Percentiles rank a stretch among this genome's conserved stretches.
Evolutionary conservation across 2,888 invertebrate species (phyloP).

Genomic region (Nomada ruficornis): DNA sequence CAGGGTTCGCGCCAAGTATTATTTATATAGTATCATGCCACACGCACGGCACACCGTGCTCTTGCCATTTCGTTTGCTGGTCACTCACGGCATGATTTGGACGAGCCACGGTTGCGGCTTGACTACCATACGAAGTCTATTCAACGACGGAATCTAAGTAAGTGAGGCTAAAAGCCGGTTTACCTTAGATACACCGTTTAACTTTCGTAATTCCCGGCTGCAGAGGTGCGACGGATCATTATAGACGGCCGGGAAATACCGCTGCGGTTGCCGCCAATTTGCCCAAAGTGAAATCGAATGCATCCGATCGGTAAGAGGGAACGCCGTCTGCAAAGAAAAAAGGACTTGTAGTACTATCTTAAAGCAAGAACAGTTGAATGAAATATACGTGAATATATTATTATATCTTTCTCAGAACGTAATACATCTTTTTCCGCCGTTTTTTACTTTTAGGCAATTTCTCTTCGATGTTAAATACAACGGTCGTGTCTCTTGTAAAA

Average conservation of each 20-base stretch:
- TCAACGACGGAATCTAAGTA: conserved; percentile 31
- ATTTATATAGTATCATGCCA: conserved; percentile 79
- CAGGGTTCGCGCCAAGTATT: conserved; percentile 80
- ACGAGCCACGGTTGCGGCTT: conserved; percentile 26
- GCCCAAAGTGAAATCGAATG: not conserved
- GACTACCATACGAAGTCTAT: conserved; percentile 33
- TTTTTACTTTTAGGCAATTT: no score
- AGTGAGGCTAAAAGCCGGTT: conserved; percentile 10
- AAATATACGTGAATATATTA: no score
- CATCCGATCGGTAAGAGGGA: not conserved
- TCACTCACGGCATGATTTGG: conserved; percentile 43
- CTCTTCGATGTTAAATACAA: not conserved
- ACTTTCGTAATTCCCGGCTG: conserved; percentile 25
- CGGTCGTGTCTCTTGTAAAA: not conserved
- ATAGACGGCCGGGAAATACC: not conserved
- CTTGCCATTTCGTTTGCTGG: conserved; percentile 63
- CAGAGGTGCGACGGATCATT: not conserved
- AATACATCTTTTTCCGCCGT: no score
- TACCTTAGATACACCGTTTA: conserved; percentile 23
- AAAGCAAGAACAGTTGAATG: no score
- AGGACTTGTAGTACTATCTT: not conserved
- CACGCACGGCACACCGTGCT: conserved; percentile 48
- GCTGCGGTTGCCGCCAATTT: conserved; percentile 6
- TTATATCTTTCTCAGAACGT: no score
- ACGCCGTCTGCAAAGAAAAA: not conserved